phyloP scores from a whole-genome alignment of 2,797 vertebrate genomes.

The Sebastiscus tertius region DNA sequence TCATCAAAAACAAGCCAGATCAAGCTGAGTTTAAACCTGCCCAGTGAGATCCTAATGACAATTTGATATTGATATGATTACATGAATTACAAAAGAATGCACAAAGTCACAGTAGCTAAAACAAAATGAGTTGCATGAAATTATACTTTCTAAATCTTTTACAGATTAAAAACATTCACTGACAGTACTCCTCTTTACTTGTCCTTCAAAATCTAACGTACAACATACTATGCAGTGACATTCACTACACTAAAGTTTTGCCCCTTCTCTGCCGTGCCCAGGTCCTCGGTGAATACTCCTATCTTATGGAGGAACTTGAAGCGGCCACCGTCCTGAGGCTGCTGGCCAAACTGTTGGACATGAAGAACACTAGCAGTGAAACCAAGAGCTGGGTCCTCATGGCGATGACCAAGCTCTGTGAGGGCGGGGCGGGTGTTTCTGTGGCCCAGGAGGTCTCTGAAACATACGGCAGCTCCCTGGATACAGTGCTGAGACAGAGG shows the following conservation, averaged over 20 bases:
- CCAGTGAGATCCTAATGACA: background rate
- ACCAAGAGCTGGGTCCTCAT: slow-evolving; percentile 91
- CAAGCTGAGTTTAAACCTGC: background rate
- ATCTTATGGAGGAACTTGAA: slow-evolving; percentile 82
- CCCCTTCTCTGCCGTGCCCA: slow-evolving; percentile 50
- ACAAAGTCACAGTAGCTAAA: background rate
- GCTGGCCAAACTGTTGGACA: slow-evolving; percentile 84
- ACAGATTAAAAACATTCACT: background rate
- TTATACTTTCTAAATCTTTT: background rate
- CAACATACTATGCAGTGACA: background rate
- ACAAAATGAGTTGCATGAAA: background rate
- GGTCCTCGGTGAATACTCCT: slow-evolving; percentile 94
- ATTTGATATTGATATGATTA: background rate
- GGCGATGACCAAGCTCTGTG: slow-evolving; percentile 90
- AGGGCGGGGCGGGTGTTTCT: slow-evolving; percentile 62
- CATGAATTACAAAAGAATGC: background rate
- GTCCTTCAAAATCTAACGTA: background rate
- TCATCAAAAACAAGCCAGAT: background rate
- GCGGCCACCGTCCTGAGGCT: slow-evolving; percentile 81
- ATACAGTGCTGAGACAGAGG: slow-evolving; percentile 91
- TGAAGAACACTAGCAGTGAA: slow-evolving; percentile 85
- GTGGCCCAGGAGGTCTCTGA: slow-evolving; percentile 81
- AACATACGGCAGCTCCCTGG: slow-evolving; percentile 85
- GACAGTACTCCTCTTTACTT: background rate
- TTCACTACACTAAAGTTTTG: background rate